phyloP scores from a whole-genome alignment of 2,797 vertebrate species.

The Luscinia luscinia region DNA sequence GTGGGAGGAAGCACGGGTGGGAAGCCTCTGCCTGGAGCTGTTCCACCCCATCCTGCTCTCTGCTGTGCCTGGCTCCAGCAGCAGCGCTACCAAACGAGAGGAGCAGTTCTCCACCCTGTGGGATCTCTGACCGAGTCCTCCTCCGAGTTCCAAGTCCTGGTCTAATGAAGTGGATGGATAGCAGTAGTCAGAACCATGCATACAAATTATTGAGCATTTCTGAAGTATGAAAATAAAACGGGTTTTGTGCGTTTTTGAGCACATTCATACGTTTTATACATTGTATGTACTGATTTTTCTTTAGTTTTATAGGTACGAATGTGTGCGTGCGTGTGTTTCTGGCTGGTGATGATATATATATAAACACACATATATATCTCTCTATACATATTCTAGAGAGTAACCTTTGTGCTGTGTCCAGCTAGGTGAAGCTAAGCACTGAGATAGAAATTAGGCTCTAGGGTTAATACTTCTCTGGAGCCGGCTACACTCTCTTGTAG shows the following conservation, averaged over 20 bases:
- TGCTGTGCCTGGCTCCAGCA: not conserved
- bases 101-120: not conserved
- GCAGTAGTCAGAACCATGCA: slow-evolving; percentile 37
- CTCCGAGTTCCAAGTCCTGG: slow-evolving; percentile 7
- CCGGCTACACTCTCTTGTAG: not conserved
- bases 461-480: slow-evolving; percentile 4
- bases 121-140: not conserved
- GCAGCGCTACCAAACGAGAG: not conserved
- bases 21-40: not conserved
- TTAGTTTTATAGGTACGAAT: slow-evolving; percentile 62
- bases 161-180: slow-evolving; percentile 11
- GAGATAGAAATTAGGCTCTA: slow-evolving; percentile 14
- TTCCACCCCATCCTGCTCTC: not conserved
- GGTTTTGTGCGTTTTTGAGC: slow-evolving; percentile 82
- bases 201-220: slow-evolving; percentile 50
- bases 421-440: slow-evolving; percentile 53
- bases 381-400: slow-evolving; percentile 7
- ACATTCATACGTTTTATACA: slow-evolving; percentile 77
- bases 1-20: not conserved
- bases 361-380: not conserved
- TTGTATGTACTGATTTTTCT: slow-evolving; percentile 74
- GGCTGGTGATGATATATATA: not conserved
- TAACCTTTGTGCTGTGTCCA: slow-evolving; percentile 23
- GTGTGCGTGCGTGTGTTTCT: not conserved
- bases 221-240: slow-evolving; percentile 75